phyloP scores from a whole-genome alignment of 1,140 invertebrate species.

The Drosophila varians region DNA sequence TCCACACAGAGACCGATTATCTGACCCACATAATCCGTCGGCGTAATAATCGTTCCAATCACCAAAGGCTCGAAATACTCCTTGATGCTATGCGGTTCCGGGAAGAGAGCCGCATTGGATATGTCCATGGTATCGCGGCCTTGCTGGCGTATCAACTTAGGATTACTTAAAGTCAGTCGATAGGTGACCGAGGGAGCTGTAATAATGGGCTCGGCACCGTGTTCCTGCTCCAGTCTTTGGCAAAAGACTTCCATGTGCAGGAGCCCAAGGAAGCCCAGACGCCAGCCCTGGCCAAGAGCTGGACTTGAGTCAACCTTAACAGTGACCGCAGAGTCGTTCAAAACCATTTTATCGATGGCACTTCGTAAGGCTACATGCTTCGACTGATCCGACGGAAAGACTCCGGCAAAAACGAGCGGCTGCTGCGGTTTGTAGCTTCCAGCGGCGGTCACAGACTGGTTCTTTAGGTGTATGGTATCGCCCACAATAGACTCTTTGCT shows the following conservation, averaged over 20 bases:
- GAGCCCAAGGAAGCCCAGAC: slow-evolving; percentile 96
- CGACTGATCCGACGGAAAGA: slow-evolving; percentile 96
- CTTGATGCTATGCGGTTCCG: slow-evolving; percentile 87
- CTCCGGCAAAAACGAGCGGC: slow-evolving; percentile 97
- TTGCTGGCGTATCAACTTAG: slow-evolving; percentile 87
- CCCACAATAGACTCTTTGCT: slow-evolving; percentile 92
- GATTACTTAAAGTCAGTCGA: slow-evolving; percentile 89
- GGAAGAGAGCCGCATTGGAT: slow-evolving; percentile 93
- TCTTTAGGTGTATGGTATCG: slow-evolving; percentile 90
- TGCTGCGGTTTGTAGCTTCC: slow-evolving; percentile 89
- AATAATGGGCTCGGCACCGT: slow-evolving; percentile 93
- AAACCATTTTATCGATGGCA: slow-evolving; percentile 94
- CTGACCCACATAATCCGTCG: slow-evolving; percentile 89
- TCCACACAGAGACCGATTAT: slow-evolving; percentile 91
- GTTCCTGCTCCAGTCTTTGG: slow-evolving; percentile 97
- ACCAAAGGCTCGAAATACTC: slow-evolving; percentile 96
- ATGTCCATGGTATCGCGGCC: slow-evolving; percentile 89
- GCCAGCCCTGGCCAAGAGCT: slow-evolving; percentile 96
- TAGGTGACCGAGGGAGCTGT: slow-evolving; percentile 98
- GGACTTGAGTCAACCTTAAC: slow-evolving; percentile 92
- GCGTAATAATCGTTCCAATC: slow-evolving; percentile 94
- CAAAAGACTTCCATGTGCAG: slow-evolving; percentile 98
- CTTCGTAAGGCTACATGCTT: slow-evolving; percentile 89
- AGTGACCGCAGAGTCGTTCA: slow-evolving; percentile 97
- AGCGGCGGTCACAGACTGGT: slow-evolving; percentile 84